Evolutionary conservation across 2,888 invertebrate species (phyloP), one percentile per base, ranked within the genome.

Genomic region (Pimpla rufipes): DNA sequence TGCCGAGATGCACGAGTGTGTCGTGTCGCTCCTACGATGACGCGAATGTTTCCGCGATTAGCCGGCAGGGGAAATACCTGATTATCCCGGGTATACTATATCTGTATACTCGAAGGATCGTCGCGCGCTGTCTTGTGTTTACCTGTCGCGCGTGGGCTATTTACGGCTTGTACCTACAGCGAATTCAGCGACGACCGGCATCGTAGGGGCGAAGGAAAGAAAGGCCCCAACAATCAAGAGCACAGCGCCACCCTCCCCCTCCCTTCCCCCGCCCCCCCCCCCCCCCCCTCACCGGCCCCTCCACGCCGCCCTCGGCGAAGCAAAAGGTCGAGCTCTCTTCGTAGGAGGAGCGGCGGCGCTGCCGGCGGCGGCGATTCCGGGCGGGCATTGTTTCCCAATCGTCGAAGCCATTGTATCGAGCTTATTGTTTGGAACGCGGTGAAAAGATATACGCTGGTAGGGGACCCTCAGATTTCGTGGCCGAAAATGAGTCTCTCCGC

Each of bases 401-500:
- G 47, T 21, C 40, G 64, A 29, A 52, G n/a, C 50, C 64, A 55
- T 75, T 75, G 75, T 66, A 64, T 75, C 64, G 10, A 40, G 16
- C 21, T 50, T 29, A 75, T 66, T 55, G 75, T 66, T 64, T 18
- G 29, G 52, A 57, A 16, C 45, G n/a, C 40, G 6, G 64, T 50
- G 40, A 21, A 74, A 40, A 74, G 47, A n/a, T n/a, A 23, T 23
- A 74, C 23, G 21, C 37, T 18, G 11, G 47, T 40, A 37, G 21
- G 75, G 21, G n/a, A 23, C 8, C 55, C 55, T 11, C 8, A 13
- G 23, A 8, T 42, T 55, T 52, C 37, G 50, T 10, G 11, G n/a
- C 23, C 64, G 64, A 52, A 64, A 52, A 75, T 66, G 75, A 75
- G 64, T 64, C 40, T 75, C 52, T n/a, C 16, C 37, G 11, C 37